A percentile compares a stretch with the other conserved stretches of the same genome.
phyloP scores from a whole-genome alignment of 2,113 vertebrate species.

The Colossoma macropomum region DNA sequence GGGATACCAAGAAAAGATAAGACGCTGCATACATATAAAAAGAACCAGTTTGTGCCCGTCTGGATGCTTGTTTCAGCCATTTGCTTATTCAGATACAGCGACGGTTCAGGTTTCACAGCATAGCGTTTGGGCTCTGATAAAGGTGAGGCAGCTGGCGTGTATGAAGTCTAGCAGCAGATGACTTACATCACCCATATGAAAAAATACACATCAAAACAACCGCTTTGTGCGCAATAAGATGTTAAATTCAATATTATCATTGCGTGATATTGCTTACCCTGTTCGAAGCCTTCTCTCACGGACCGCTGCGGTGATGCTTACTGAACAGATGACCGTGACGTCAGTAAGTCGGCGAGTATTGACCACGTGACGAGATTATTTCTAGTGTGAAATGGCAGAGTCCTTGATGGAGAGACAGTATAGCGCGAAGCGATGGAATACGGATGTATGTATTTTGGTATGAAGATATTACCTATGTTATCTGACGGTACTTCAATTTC shows the following conservation, averaged over 20 bases:
- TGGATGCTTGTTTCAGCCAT: background rate
- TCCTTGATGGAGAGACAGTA: background rate
- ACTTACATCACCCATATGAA: background rate
- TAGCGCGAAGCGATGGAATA: too few relatives aligned
- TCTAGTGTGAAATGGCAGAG: background rate
- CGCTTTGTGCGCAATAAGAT: too few relatives aligned
- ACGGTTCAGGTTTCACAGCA: background rate
- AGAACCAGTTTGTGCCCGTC: background rate
- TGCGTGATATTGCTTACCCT: conserved; percentile 13
- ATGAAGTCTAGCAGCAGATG: background rate
- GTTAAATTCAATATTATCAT: background rate
- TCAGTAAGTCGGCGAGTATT: background rate
- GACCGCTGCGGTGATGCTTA: background rate
- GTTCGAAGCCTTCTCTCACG: background rate
- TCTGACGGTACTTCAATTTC: background rate
- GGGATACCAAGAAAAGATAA: too few relatives aligned
- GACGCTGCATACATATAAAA: too few relatives aligned
- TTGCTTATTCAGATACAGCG: background rate
- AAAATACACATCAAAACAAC: background rate
- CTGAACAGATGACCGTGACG: conserved; percentile 25
- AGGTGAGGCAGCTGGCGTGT: background rate
- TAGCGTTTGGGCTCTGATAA: background rate
- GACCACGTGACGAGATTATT: conserved; percentile 40
- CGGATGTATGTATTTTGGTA: background rate
- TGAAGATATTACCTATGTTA: background rate